Base-by-base conservation (phyloP, 2,113 vertebrate genomes). In the Colossoma macropomum region DNA sequence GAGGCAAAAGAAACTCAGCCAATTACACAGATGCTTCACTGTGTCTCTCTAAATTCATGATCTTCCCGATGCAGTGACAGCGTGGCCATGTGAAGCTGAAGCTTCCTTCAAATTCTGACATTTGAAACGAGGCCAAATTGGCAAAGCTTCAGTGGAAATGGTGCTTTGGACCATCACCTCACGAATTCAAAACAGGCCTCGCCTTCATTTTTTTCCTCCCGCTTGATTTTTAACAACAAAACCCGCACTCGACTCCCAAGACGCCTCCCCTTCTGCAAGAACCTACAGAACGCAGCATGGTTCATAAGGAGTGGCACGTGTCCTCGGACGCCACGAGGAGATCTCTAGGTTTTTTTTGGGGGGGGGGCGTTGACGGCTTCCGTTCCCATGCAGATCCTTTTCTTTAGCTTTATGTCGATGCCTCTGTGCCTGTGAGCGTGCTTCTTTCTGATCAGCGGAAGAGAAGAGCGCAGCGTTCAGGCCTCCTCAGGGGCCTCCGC, bases 401-500 rank as follows among this genome's bases (percentile, higher is more conserved):
- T 9, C 12, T 75, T 0, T 3, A 52, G 21, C 62, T 23, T 63
- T 71, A 83, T 63, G 48, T 77, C 71, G 81, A 77, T 82, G 81
- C 69, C 32, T 68, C 34, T 76, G 81, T 69, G 62, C 17, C 63
- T 34, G 28, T 76, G 48, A 30, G 28, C 50, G 23, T 66, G 50
- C 63, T 62, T 62, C 59, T 62, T 75, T 76, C 80, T 76, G 80
- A 82, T 76, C 81, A 76, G 73, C 63, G 32, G 76, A 77, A 83
- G 52, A 77, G 81, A 56, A 62, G 66, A 74, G 81, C 56, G 66
- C 52, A 63, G 60, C 81, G 25, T 52, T 83, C 25, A 54, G 60
- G 78, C 17, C 66, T 83, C 52, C 66, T 83, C 32, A 32, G 75
- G 59, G 74, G 75, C 60, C 38, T 48, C 54, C 13, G 65, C 52